phyloP scores from a whole-genome alignment of 1,140 invertebrate genomes.

The Lethocerus indicus region DNA sequence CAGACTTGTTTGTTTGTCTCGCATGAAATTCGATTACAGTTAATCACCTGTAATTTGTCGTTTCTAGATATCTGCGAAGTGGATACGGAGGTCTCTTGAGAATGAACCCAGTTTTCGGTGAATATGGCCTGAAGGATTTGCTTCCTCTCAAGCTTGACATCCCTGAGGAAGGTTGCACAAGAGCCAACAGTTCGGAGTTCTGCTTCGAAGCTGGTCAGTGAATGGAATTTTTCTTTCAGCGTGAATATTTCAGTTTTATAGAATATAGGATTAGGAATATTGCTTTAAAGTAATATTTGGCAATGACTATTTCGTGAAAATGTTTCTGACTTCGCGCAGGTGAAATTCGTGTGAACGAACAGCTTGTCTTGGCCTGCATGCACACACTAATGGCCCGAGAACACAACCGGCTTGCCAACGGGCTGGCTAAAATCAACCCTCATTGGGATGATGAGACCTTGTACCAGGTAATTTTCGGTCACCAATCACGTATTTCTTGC shows the following conservation, averaged over 20 bases:
- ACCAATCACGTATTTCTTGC: too few species aligned
- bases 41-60: too few species aligned
- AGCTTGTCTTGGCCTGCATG: slow-evolving; percentile 35
- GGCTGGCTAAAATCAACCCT: slow-evolving; percentile 56
- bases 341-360: slow-evolving; percentile 34
- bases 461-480: slow-evolving; percentile 67
- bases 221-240: too few species aligned
- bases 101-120: slow-evolving; percentile 76
- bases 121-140: slow-evolving; percentile 76
- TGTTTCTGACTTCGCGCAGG: slow-evolving; percentile 14
- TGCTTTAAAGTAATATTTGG: not conserved
- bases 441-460: slow-evolving; percentile 74
- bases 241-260: too few species aligned
- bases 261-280: not conserved
- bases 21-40: too few species aligned
- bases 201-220: slow-evolving; percentile 81
- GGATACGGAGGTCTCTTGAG: slow-evolving; percentile 60
- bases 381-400: slow-evolving; percentile 36
- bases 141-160: slow-evolving; percentile 74
- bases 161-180: slow-evolving; percentile 79
- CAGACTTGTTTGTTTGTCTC: too few species aligned
- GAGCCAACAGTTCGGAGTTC: slow-evolving; percentile 71
- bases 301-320: not conserved
- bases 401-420: slow-evolving; percentile 73
- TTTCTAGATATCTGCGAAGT: slow-evolving; percentile 49